phyloP scores from a whole-genome alignment of 2,888 invertebrate species.

The Lycaena phlaeas region DNA sequence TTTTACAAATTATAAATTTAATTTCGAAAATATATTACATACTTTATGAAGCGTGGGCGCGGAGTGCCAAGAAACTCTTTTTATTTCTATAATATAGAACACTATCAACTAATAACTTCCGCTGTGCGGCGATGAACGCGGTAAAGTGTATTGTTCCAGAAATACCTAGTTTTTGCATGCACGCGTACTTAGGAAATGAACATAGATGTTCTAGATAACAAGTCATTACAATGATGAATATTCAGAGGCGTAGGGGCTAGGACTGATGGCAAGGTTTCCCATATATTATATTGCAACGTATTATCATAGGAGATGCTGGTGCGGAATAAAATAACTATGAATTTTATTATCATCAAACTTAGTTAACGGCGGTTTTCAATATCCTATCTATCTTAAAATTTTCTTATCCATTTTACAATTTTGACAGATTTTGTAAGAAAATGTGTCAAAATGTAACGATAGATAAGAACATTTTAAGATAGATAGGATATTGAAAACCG shows the following conservation, averaged over 20 bases:
- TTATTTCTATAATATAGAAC: constrained; percentile 6
- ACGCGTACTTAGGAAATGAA: constrained; percentile 4
- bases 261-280: neutral
- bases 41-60: neutral
- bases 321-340: too few species aligned
- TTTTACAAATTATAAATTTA: neutral
- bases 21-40: neutral
- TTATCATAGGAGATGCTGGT: neutral
- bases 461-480: too few species aligned
- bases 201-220: constrained; percentile 1
- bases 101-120: constrained; percentile 21
- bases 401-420: too few species aligned
- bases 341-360: too few species aligned
- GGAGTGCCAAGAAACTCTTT: neutral
- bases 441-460: too few species aligned
- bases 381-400: too few species aligned
- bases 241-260: constrained; percentile 2
- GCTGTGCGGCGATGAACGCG: constrained; percentile 2
- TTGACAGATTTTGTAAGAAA: too few species aligned
- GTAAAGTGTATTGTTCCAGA: constrained; percentile 6
- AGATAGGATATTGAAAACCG: too few species aligned
- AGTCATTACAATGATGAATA: constrained; percentile 9
- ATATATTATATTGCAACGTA: neutral
- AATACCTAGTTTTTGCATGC: constrained; percentile 1
- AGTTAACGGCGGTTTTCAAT: too few species aligned